These are phyloP conservation scores for Drosophila ercepeae DNA, from an alignment of 1,140 invertebrate genomes.

Conservation along the genomic window DNA sequence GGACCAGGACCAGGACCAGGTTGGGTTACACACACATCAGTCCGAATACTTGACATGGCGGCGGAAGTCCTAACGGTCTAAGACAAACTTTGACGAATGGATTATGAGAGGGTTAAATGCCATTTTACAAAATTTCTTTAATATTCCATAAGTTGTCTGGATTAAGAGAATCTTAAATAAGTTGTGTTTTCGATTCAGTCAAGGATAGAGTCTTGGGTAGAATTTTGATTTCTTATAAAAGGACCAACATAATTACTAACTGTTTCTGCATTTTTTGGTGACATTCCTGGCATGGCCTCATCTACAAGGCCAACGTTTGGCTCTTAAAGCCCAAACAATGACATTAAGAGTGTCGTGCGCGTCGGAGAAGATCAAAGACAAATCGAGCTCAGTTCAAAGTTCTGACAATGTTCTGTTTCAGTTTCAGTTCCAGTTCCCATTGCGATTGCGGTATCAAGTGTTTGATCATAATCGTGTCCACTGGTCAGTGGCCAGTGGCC, in stretches of 20 bases:
- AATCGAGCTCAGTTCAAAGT: constrained; percentile 13
- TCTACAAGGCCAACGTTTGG: constrained; percentile 26
- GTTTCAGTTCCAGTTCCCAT: constrained; percentile 31
- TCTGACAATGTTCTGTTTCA: constrained; percentile 5
- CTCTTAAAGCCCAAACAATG: constrained; percentile 19
- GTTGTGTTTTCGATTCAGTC: no score
- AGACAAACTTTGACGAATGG: constrained; percentile 32
- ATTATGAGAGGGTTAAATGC: constrained; percentile 49
- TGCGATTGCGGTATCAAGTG: constrained; percentile 50
- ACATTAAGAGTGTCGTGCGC: constrained; percentile 61
- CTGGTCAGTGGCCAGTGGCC: neutral
- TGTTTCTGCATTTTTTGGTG: constrained; percentile 31
- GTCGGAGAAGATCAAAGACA: constrained; percentile 69
- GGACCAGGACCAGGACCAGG: constrained; percentile 51
- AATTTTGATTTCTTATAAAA: no score
- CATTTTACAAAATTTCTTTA: constrained; percentile 32
- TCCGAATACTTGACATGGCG: constrained; percentile 13
- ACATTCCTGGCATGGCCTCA: constrained; percentile 5
- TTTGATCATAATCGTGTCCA: constrained; percentile 73
- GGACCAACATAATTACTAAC: constrained; percentile 12
- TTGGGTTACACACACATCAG: constrained; percentile 17
- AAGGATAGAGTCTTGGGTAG: no score
- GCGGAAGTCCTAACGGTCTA: constrained; percentile 13
- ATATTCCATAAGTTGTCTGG: neutral
- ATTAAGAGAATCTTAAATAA: neutral